These are phyloP conservation scores for Temnopleurus reevesii DNA, from an alignment of 53 echinoderm and acorn worm genomes.

Conservation along the genomic window DNA sequence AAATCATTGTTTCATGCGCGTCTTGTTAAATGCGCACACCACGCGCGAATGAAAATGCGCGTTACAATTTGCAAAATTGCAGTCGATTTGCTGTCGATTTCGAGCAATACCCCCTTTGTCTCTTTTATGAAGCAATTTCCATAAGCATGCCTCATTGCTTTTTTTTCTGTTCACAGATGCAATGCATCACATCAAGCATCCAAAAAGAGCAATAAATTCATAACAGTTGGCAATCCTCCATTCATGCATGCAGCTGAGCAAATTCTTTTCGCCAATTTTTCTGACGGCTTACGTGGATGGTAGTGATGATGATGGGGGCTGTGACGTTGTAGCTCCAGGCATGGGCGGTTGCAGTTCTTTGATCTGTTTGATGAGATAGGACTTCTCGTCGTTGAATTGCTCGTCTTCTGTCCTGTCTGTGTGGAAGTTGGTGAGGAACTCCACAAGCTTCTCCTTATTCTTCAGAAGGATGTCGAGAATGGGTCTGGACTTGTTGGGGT, in stretches of 20 bases:
- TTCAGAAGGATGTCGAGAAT: slow-evolving; percentile 88
- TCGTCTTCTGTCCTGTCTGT: slow-evolving; percentile 98
- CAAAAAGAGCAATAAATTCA: too few species aligned
- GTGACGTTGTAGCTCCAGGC: slow-evolving; percentile 2
- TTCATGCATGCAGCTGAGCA: not conserved
- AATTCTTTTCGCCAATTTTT: not conserved
- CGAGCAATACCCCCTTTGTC: too few species aligned
- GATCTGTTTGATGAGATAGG: slow-evolving; percentile 97
- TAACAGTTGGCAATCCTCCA: too few species aligned
- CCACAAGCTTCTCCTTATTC: slow-evolving; percentile 95
- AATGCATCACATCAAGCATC: too few species aligned
- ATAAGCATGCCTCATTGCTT: too few species aligned
- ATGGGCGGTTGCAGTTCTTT: slow-evolving; percentile 72
- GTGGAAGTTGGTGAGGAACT: slow-evolving; percentile 91
- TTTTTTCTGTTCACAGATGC: too few species aligned
- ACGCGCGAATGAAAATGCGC: too few species aligned
- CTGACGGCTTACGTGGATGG: not conserved
- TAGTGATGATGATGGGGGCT: not conserved
- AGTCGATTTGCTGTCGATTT: too few species aligned
- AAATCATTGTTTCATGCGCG: too few species aligned
- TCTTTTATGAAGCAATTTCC: too few species aligned
- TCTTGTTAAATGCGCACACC: too few species aligned
- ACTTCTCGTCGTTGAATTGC: slow-evolving; percentile 99
- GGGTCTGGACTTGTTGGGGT: slow-evolving; percentile 89
- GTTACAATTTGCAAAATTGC: too few species aligned